These are phyloP conservation scores for Mythimna loreyi DNA, from an alignment of 2,888 invertebrate genomes.

Conservation along the genomic window DNA sequence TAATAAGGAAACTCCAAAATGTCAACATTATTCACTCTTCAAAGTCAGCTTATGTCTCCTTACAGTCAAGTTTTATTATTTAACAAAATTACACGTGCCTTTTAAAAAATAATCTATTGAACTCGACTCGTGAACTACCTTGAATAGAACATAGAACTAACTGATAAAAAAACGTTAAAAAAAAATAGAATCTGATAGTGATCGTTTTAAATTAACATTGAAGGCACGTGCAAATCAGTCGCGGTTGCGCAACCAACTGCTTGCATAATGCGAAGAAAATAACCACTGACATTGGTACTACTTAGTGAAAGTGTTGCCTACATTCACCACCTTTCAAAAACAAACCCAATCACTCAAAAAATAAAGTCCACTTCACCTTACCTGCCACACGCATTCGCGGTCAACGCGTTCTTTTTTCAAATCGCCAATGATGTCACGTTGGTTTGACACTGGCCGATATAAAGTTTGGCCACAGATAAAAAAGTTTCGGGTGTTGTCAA, in stretches of 20 bases:
- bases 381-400: constrained; percentile 69
- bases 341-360: constrained; percentile 32
- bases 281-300: constrained; percentile 87
- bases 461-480: constrained; percentile 51
- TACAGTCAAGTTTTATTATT: background rate
- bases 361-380: constrained; percentile 46
- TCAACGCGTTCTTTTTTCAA: constrained; percentile 70
- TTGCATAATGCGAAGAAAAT: constrained; percentile 85
- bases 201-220: constrained; percentile 55
- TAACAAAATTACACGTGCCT: constrained; percentile 1
- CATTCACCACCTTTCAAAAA: constrained; percentile 45
- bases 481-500: constrained; percentile 47
- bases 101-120: constrained; percentile 21
- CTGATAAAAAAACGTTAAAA: constrained; percentile 24
- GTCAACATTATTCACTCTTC: background rate
- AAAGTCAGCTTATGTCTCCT: background rate
- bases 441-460: constrained; percentile 66
- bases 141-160: constrained; percentile 36
- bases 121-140: constrained; percentile 24
- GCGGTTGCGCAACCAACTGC: constrained; percentile 76
- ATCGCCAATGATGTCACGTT: constrained; percentile 66
- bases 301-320: constrained; percentile 83
- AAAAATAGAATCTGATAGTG: constrained; percentile 45
- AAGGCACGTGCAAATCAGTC: constrained; percentile 65
- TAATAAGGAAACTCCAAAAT: background rate